phyloP scores from a whole-genome alignment of 2,797 vertebrate genomes.

The Sebastes glaucus region DNA sequence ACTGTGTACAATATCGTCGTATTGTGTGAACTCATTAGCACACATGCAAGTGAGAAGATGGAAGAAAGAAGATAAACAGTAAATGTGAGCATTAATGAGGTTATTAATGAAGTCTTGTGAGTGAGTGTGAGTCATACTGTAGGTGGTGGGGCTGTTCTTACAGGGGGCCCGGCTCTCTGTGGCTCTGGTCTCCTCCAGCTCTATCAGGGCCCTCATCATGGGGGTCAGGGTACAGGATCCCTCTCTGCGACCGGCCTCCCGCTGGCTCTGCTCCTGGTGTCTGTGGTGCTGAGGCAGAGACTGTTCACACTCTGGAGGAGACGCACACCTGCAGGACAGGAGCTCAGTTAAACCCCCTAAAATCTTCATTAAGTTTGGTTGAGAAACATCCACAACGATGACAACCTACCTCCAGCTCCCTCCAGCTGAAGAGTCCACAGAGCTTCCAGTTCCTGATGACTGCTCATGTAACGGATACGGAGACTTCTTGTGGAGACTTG shows the following conservation, averaged over 20 bases:
- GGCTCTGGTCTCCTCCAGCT: conserved; percentile 89
- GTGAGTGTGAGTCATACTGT: conserved; percentile 35
- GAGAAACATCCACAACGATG: not conserved
- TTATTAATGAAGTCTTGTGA: not conserved
- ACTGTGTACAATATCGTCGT: too few relatives aligned
- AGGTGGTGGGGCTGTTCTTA: conserved; percentile 73
- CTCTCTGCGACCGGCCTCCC: conserved; percentile 67
- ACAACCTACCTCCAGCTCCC: conserved; percentile 68
- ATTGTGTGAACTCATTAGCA: not conserved
- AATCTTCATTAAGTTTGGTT: not conserved
- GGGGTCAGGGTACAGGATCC: conserved; percentile 81
- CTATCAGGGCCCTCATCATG: conserved; percentile 90
- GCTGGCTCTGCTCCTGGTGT: conserved; percentile 41
- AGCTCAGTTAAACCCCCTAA: conserved; percentile 30
- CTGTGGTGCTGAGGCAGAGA: conserved; percentile 49
- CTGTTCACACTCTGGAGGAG: conserved; percentile 87
- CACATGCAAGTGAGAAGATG: too few relatives aligned
- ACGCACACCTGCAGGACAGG: conserved; percentile 67
- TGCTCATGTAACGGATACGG: conserved; percentile 76
- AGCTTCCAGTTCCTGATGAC: conserved; percentile 82
- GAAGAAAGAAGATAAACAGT: not conserved
- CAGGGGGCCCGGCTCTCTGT: conserved; percentile 86
- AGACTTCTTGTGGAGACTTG: conserved; percentile 75
- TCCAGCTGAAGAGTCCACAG: conserved; percentile 57
- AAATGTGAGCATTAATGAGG: not conserved